Evolutionary conservation across 2,888 invertebrate species (phyloP).

Genomic region (Andrena camellia): DNA sequence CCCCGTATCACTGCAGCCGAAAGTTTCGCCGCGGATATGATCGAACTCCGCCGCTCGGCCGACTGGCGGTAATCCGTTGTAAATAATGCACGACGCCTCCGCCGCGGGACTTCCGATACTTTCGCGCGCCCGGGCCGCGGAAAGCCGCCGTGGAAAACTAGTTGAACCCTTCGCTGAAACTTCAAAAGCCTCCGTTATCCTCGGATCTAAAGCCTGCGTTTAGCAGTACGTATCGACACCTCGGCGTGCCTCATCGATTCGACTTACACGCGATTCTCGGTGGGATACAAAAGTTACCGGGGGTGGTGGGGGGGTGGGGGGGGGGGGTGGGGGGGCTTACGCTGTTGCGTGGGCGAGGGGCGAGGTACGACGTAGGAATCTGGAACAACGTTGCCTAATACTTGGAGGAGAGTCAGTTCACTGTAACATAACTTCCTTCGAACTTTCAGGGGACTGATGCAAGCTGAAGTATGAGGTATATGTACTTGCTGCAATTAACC

Average conservation of each 20-base stretch:
- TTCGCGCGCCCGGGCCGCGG: conserved; percentile 50
- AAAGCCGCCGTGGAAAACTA: conserved; percentile 68
- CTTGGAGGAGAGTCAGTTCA: background rate
- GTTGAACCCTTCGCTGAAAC: conserved; percentile 74
- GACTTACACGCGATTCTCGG: conserved; percentile 71
- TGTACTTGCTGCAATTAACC: no score
- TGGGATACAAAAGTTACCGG: conserved; percentile 72
- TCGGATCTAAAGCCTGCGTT: conserved; percentile 70
- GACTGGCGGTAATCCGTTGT: conserved; percentile 68
- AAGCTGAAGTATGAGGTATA: no score
- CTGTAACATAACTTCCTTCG: background rate
- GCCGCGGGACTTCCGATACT: conserved; percentile 43
- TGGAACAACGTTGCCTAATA: background rate
- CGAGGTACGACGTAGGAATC: background rate
- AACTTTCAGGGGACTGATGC: background rate
- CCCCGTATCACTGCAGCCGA: background rate
- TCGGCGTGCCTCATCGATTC: conserved; percentile 65
- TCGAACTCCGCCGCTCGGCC: conserved; percentile 43
- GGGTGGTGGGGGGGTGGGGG: no score
- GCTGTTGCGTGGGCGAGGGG: conserved; percentile 7
- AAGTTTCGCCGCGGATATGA: conserved; percentile 34
- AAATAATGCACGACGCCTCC: conserved; percentile 71
- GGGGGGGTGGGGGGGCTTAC: no score
- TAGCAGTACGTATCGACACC: conserved; percentile 67
- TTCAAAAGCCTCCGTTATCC: conserved; percentile 71